Evolutionary conservation across 2,797 vertebrate species (phyloP), one percentile per base, ranked within the genome.

Genomic region (Craterocephalus amniculus): DNA sequence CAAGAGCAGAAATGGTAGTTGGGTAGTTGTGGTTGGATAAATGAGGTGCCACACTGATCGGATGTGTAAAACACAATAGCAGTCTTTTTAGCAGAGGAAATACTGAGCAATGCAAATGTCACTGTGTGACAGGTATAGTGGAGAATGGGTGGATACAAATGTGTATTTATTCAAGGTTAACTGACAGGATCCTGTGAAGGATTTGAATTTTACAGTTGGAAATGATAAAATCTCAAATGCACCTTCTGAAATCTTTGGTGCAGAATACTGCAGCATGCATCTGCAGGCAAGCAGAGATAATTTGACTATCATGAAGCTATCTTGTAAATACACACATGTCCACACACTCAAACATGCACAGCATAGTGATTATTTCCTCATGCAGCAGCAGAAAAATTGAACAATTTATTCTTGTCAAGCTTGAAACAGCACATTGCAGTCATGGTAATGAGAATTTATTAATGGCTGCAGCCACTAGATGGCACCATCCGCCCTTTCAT

Each of bases 401-500:
- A 80, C 74, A 61, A 84, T 81, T 88, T 63, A 84, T 91, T 88
- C 79, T 58, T 72, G 83, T 86, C 84, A 79, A 68, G 68, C 77
- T 81, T 77, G 84, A 81, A 80, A 79, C 72, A 77, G 72, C 68
- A 70, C 11, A 45, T 63, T 76, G 74, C 64, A 72, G 80, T 49
- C 3, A 43, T 20, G n/a, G 67, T 72, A 72, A 87, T 85, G 72
- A 74, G 52, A 72, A 76, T 74, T 8, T 75, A 82, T 87, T 81
- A 58, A 66, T 12, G 8, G 64, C 57, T 26, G 27, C 18, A 54
- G 61, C 92, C 93, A 91, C 92, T 92, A 93, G 93, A 92, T 93
- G 92, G 91, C 92, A 80, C 52, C 72, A 73, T 90, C 70, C 31
- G 63, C 75, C 82, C 82, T 90, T 90, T 88, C 75, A 87, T 89